A percentile compares a stretch with the other conserved stretches of the same genome.
These are phyloP conservation scores for Plecturocebus donacophilus DNA, from an alignment of 2,113 vertebrate species.

Conservation along the genomic window DNA sequence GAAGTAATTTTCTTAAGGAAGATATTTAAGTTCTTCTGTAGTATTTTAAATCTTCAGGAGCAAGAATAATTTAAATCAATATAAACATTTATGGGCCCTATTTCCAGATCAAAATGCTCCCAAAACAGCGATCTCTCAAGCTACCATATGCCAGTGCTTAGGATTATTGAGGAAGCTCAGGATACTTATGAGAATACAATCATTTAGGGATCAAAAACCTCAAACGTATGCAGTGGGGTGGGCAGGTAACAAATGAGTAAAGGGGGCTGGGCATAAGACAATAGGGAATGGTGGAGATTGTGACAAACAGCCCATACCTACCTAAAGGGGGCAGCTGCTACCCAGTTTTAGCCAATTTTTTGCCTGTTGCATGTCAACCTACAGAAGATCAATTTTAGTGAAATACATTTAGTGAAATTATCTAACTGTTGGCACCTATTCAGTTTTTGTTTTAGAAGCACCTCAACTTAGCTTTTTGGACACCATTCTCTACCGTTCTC, in stretches of 20 bases:
- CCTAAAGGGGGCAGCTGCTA: neutral
- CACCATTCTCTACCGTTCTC: neutral
- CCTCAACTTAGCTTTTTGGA: neutral
- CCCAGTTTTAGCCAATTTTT: neutral
- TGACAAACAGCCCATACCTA: neutral
- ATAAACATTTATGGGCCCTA: neutral
- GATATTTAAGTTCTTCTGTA: neutral
- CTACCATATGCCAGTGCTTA: neutral
- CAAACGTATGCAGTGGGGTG: neutral
- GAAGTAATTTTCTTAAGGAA: neutral
- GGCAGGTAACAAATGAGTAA: neutral
- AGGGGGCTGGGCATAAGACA: neutral
- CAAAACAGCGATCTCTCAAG: neutral
- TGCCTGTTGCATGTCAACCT: neutral
- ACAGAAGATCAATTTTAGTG: neutral
- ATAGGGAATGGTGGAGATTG: neutral
- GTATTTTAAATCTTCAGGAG: neutral
- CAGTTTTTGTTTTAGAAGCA: neutral
- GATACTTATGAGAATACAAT: neutral
- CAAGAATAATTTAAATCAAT: neutral
- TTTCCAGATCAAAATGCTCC: conserved; percentile 5
- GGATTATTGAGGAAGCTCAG: neutral
- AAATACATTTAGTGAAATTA: neutral
- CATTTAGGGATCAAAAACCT: neutral
- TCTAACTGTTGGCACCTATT: neutral